Conservation (phyloP, 1,140 invertebrate genomes). For the Pseudobourletiella spinata region DNA sequence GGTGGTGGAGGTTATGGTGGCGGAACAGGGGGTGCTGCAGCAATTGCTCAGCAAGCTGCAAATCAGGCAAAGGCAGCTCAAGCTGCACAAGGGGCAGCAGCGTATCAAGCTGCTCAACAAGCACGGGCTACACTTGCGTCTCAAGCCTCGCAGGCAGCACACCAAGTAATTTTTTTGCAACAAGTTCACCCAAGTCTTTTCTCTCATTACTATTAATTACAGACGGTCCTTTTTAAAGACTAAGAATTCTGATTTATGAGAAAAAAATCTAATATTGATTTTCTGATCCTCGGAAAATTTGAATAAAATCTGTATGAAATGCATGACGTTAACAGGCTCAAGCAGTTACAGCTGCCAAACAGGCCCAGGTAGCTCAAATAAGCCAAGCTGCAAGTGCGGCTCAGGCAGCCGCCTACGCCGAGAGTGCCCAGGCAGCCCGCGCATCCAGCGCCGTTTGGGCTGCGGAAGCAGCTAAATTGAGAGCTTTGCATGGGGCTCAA, state of each 20-base stretch:
- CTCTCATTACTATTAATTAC: no score
- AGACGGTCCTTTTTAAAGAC: no score
- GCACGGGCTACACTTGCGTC: slow-evolving; percentile 28
- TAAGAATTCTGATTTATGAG: no score
- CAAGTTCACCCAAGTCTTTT: no score
- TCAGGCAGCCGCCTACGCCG: slow-evolving; percentile 27
- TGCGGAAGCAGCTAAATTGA: slow-evolving; percentile 16
- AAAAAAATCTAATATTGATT: no score
- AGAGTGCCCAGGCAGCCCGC: slow-evolving; percentile 26
- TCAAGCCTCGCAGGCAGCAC: slow-evolving; percentile 32
- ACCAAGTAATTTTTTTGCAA: slow-evolving; percentile 27
- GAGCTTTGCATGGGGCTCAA: slow-evolving; percentile 10
- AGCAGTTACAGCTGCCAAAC: not conserved
- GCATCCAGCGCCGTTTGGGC: slow-evolving; percentile 15
- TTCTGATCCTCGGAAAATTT: no score
- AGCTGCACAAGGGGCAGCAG: slow-evolving; percentile 33
- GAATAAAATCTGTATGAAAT: not conserved
- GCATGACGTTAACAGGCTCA: not conserved
- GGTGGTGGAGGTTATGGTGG: slow-evolving; percentile 36
- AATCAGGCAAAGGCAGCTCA: slow-evolving; percentile 31
- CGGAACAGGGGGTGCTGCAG: slow-evolving; percentile 32
- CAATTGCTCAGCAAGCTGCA: slow-evolving; percentile 35
- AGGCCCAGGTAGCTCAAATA: not conserved
- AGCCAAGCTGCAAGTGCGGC: slow-evolving; percentile 20
- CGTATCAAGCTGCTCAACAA: slow-evolving; percentile 33